Evolutionary conservation across 1,140 invertebrate genomes (phyloP), one percentile per base, ranked within the genome.

Genomic region (Heliconius nattereri): DNA sequence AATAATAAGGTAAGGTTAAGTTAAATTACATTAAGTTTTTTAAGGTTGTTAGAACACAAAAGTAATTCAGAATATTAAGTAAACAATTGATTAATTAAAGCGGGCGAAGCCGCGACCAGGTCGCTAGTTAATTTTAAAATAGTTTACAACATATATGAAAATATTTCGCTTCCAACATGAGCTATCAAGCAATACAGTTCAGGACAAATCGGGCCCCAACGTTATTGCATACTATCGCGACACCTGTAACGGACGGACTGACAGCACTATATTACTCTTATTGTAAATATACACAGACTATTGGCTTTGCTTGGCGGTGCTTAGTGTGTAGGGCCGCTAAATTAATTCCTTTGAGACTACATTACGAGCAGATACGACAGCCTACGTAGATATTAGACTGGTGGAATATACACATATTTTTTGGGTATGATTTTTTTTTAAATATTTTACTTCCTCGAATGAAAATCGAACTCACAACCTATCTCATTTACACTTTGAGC

Each of bases 171-270:
- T 75, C 19, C 72, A 78, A 29, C 81, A 83, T 86, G 75, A 60
- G 81, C 83, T 83, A 81, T 83, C 81, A 85, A 79, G 73, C 79
- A 84, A 82, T 82, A 84, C 78, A 77, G 83, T 81, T 83, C 73
- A 81, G 75, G 75, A 82, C 81, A 85, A 85, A 87, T 86, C 78
- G 84, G 76, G 78, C 77, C 57, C 60, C 79, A 71, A 81, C 85
- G 86, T 87, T 90, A 90, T 89, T 88, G 89, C 85, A 86, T 80
- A 85, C 81, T 80, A 85, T 88, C 80, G 83, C 84, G 81, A 89
- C 90, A 91, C 86, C 89, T 91, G 90, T 87, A 88, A 86, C 85
- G 86, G 87, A 91, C 90, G 83, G 45, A 85, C 83, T 85, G 82
- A 86, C 87, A 77, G 83, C 81, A 86, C 85, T 83, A 84, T 88